A percentile compares a stretch with the other conserved stretches of the same genome.
Conservation (phyloP, 2,113 vertebrate genomes). For the Mirza zaza region DNA sequence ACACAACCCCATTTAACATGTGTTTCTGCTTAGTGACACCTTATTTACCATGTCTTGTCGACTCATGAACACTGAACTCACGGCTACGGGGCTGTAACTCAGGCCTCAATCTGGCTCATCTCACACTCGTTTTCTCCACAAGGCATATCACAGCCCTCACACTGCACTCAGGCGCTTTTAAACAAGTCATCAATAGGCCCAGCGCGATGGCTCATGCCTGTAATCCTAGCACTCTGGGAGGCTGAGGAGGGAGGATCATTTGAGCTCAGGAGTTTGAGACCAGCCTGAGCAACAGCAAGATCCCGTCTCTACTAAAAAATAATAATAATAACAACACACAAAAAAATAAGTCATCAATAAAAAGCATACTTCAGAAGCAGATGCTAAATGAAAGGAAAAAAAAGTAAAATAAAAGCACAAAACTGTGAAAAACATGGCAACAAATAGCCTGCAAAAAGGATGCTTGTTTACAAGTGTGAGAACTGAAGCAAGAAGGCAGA, state of each 20-base stretch:
- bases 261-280: too few species aligned
- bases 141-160: not conserved
- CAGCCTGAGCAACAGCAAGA: too few species aligned
- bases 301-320: too few species aligned
- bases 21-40: not conserved
- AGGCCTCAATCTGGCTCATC: not conserved
- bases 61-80: not conserved
- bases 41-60: accelerated
- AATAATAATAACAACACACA: too few species aligned
- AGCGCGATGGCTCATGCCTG: too few species aligned
- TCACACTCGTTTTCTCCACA: not conserved
- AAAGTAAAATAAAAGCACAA: not conserved
- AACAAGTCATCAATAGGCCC: too few species aligned
- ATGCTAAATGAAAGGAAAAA: too few species aligned
- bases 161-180: not conserved
- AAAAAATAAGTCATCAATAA: too few species aligned
- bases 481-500: not conserved
- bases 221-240: too few species aligned
- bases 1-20: accelerated
- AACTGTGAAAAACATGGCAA: not conserved
- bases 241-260: too few species aligned
- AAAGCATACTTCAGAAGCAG: not conserved
- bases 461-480: too few species aligned
- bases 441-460: accelerated
- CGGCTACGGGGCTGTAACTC: accelerated